Evolutionary conservation across 2,113 vertebrate species (phyloP).

Genomic region (Cyanoliseus patagonus): DNA sequence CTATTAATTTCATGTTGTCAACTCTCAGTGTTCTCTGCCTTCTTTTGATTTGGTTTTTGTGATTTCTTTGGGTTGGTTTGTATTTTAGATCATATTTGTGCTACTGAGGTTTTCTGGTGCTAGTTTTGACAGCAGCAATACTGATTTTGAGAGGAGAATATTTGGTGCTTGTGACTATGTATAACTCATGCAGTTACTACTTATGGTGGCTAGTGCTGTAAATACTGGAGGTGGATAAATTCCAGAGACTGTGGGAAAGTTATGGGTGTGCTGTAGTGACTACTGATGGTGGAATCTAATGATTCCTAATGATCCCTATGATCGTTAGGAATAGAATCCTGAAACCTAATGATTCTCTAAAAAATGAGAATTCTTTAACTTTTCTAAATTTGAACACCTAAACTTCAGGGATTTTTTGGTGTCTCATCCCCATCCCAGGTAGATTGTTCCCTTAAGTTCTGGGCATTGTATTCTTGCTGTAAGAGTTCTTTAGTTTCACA

Average conservation of each 20-base stretch:
- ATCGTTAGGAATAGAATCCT: not conserved
- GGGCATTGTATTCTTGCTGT: not conserved
- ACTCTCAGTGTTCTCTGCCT: not conserved
- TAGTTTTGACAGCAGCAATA: not conserved
- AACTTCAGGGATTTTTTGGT: not conserved
- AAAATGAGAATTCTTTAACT: not conserved
- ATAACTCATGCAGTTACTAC: not conserved
- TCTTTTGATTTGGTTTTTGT: not conserved
- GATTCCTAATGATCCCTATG: not conserved
- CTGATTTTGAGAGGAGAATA: not conserved
- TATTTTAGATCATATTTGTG: not conserved
- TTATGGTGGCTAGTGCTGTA: not conserved
- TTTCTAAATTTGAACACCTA: not conserved
- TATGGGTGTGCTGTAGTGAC: not conserved
- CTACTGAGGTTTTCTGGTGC: constrained; percentile 4
- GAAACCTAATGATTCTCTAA: not conserved
- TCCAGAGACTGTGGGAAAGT: not conserved
- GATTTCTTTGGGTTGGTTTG: not conserved
- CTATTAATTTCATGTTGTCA: not conserved
- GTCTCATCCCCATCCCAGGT: not conserved
- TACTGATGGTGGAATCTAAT: not conserved
- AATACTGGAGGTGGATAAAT: not conserved
- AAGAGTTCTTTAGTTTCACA: not conserved
- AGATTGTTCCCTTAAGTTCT: not conserved
- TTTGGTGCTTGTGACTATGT: not conserved